Percentiles rank a stretch among this genome's conserved stretches.
These are phyloP conservation scores for Ceyx cyanopectus DNA, from an alignment of 2,113 vertebrate species.

Conservation along the genomic window DNA sequence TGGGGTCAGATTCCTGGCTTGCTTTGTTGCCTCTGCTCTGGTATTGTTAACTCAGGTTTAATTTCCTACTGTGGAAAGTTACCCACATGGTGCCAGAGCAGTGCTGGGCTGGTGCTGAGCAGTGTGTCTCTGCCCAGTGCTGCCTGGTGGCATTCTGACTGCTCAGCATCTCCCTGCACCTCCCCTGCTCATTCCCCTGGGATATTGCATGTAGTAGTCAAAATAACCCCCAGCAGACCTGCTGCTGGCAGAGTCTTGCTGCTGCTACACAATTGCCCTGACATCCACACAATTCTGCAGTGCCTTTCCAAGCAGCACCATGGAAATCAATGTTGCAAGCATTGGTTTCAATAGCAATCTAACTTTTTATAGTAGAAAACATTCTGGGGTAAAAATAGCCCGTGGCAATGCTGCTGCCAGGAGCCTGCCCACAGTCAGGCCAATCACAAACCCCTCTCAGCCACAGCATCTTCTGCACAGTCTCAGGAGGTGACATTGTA, in stretches of 20 bases:
- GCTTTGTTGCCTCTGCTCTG: background rate
- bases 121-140: background rate
- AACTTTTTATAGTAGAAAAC: background rate
- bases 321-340: conserved; percentile 22
- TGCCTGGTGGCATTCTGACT: background rate
- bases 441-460: background rate
- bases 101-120: background rate
- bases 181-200: background rate
- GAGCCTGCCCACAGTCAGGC: background rate
- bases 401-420: background rate
- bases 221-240: background rate
- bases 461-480: background rate
- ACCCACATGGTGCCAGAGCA: too few relatives aligned
- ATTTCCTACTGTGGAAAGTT: background rate
- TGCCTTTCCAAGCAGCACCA: background rate
- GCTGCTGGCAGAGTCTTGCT: background rate
- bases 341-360: background rate
- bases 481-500: background rate
- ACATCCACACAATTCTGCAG: background rate
- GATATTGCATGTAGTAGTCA: background rate
- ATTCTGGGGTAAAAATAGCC: background rate
- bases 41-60: background rate
- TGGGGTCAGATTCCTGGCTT: background rate
- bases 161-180: background rate
- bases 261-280: background rate